Conservation (phyloP, 2,797 vertebrate species). For the Centroberyx gerrardi region DNA sequence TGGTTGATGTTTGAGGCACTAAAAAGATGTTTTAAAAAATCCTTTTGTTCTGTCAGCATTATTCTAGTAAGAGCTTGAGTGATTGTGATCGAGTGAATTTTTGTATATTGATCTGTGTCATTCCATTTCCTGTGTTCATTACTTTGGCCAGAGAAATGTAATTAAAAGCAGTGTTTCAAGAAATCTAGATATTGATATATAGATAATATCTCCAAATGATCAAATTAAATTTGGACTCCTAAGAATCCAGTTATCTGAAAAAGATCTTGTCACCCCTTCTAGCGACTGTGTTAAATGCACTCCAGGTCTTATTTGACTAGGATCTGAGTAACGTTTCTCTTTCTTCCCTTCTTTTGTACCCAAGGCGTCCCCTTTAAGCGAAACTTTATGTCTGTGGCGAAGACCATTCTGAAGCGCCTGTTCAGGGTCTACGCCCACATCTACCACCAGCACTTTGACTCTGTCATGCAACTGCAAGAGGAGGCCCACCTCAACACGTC, state of each 20-base stretch:
- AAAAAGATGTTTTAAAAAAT: neutral
- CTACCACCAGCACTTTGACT: conserved; percentile 99
- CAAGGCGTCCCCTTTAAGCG: conserved; percentile 97
- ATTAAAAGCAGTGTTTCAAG: neutral
- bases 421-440: conserved; percentile 99
- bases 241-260: neutral
- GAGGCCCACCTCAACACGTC: conserved; percentile 99
- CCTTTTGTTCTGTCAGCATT: neutral
- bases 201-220: neutral
- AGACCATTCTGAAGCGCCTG: conserved; percentile 97
- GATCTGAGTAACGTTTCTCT: neutral
- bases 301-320: neutral
- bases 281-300: neutral
- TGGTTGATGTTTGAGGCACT: neutral
- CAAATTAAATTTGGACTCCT: neutral
- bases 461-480: conserved; percentile 97
- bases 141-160: neutral
- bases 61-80: too few relatives aligned
- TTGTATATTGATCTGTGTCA: too few relatives aligned
- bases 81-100: too few relatives aligned
- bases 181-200: neutral
- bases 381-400: conserved; percentile 99
- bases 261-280: neutral
- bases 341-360: neutral
- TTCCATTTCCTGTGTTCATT: too few relatives aligned